These are phyloP conservation scores for Rotaria macrura DNA, from an alignment of 2,888 invertebrate genomes.

Conservation along the genomic window DNA sequence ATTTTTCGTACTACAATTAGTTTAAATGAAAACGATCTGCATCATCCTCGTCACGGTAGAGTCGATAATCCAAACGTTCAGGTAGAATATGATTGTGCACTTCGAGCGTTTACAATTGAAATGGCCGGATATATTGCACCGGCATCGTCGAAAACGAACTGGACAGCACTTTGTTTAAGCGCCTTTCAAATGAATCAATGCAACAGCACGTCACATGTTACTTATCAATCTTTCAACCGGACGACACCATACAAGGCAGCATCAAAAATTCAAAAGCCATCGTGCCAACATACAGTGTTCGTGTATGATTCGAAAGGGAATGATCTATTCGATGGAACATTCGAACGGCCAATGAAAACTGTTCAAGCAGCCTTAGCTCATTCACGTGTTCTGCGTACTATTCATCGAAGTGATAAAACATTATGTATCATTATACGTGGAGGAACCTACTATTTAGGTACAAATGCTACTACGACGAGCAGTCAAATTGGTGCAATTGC, in stretches of 20 bases:
- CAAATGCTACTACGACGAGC: background rate
- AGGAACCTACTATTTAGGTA: background rate
- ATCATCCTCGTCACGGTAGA: background rate
- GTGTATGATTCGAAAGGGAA: background rate
- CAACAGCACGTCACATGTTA: background rate
- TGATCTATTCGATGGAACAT: background rate
- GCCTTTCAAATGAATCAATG: constrained; percentile 16
- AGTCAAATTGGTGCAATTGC: constrained; percentile 6
- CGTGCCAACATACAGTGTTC: background rate
- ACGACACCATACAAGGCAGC: background rate
- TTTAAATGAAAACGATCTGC: too few species aligned
- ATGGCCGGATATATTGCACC: background rate
- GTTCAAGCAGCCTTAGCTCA: background rate
- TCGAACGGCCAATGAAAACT: background rate
- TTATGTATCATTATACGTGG: background rate
- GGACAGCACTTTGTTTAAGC: background rate
- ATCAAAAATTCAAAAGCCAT: background rate
- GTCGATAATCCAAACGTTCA: background rate
- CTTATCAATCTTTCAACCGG: background rate
- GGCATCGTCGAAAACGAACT: background rate
- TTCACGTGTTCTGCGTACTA: background rate
- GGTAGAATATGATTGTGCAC: background rate
- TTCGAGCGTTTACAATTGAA: background rate
- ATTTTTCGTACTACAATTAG: too few species aligned
- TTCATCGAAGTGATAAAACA: background rate